phyloP scores from a whole-genome alignment of 2,888 invertebrate species.

The Brachynemurus nebulosus region DNA sequence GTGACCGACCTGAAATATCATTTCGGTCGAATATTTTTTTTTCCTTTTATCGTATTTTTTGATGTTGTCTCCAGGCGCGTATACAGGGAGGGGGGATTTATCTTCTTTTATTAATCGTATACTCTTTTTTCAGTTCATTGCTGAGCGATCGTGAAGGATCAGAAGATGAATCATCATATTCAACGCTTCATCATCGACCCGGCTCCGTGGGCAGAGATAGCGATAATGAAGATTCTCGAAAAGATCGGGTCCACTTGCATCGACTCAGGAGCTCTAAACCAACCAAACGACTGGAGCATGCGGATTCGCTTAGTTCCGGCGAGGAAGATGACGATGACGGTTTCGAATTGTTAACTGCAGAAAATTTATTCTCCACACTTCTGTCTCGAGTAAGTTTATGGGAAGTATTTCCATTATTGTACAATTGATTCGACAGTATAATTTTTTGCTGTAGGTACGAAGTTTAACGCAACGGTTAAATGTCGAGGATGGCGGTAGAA shows the following conservation, averaged over 20 bases:
- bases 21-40: too few species aligned
- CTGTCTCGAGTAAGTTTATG: constrained; percentile 55
- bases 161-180: constrained; percentile 51
- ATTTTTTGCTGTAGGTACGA: constrained; percentile 43
- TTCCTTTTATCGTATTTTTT: background rate
- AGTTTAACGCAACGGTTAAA: constrained; percentile 73
- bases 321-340: constrained; percentile 82
- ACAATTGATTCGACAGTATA: background rate
- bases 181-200: constrained; percentile 40
- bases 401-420: background rate
- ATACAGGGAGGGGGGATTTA: background rate
- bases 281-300: constrained; percentile 49
- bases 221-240: constrained; percentile 40
- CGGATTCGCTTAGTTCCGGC: constrained; percentile 78
- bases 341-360: constrained; percentile 81
- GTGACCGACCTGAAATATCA: too few species aligned
- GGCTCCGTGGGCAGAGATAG: constrained; percentile 41
- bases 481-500: constrained; percentile 58
- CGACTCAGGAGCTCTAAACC: constrained; percentile 60
- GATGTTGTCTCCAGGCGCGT: background rate
- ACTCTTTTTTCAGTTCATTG: constrained; percentile 42
- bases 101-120: background rate
- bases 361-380: constrained; percentile 78
- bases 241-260: constrained; percentile 44
- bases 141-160: constrained; percentile 50